Percentiles rank a stretch among this genome's conserved stretches.
Conservation (phyloP, 2,888 invertebrate genomes). For the Drosophila kuntzei region DNA sequence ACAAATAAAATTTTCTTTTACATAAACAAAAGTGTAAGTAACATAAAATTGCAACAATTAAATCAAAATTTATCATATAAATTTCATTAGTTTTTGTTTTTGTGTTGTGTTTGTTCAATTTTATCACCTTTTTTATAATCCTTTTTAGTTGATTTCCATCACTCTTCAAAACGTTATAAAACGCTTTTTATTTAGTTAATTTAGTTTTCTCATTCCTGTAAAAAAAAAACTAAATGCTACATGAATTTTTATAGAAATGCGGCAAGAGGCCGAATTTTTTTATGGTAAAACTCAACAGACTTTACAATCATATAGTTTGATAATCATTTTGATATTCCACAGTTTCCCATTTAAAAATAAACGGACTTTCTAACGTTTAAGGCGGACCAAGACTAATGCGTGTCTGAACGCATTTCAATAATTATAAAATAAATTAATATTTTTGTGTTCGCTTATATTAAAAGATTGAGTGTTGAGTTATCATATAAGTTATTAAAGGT, state of each 20-base stretch:
- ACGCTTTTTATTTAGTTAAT: constrained; percentile 50
- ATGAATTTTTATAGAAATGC: constrained; percentile 60
- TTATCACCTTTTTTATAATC: constrained; percentile 67
- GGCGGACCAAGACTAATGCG: constrained; percentile 7
- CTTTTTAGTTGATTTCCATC: constrained; percentile 64
- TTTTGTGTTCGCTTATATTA: neutral
- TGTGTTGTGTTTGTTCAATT: constrained; percentile 43
- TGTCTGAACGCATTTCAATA: neutral
- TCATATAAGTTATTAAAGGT: constrained; percentile 18
- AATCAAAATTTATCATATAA: constrained; percentile 61
- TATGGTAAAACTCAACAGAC: constrained; percentile 57
- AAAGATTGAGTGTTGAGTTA: constrained; percentile 44
- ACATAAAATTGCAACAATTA: constrained; percentile 75
- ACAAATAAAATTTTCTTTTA: constrained; percentile 64
- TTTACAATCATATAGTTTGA: neutral
- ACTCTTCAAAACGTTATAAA: constrained; percentile 43
- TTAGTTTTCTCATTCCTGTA: constrained; percentile 71
- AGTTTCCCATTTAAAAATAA: neutral
- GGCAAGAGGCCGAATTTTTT: constrained; percentile 56
- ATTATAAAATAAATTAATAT: neutral
- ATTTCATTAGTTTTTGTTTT: constrained; percentile 40
- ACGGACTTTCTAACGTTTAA: neutral
- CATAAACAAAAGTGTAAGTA: constrained; percentile 71
- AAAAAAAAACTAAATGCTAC: constrained; percentile 77
- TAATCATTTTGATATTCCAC: neutral